Conservation (phyloP, 2,113 vertebrate species). For the Lota lota region DNA sequence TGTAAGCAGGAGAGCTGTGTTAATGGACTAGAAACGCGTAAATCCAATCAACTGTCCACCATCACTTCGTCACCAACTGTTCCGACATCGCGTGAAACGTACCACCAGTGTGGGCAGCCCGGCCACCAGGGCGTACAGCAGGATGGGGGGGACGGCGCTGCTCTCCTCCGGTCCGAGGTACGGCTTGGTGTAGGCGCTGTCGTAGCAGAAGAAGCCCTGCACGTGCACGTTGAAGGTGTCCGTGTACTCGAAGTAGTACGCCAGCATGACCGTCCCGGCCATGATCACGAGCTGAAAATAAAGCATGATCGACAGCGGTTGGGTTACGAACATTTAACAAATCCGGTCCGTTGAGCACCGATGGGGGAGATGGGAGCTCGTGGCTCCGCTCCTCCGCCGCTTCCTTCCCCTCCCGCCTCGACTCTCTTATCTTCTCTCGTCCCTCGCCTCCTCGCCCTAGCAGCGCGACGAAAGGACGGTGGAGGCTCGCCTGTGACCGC, state of each 20-base stretch:
- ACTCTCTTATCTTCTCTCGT: neutral
- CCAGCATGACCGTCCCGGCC: conserved; percentile 96
- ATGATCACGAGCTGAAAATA: conserved; percentile 99
- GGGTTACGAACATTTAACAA: conserved; percentile 61
- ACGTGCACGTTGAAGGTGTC: conserved; percentile 94
- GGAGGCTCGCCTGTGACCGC: neutral
- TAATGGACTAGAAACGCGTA: too few species aligned
- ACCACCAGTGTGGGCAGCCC: conserved; percentile 90
- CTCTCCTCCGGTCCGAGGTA: conserved; percentile 91
- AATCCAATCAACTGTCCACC: too few species aligned
- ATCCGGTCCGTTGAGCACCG: conserved; percentile 15
- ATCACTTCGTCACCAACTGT: too few species aligned
- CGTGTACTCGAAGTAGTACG: conserved; percentile 96
- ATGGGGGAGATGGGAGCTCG: neutral
- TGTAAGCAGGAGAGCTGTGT: too few species aligned
- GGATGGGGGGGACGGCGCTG: conserved; percentile 87
- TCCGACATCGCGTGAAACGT: conserved; percentile 59
- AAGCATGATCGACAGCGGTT: conserved; percentile 81
- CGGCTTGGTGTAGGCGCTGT: conserved; percentile 89
- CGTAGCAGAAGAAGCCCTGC: conserved; percentile 97
- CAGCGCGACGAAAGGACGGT: neutral
- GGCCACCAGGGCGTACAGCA: conserved; percentile 87
- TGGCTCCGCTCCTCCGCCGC: neutral
- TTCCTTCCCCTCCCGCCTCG: neutral
- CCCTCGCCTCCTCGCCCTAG: neutral